Evolutionary conservation across 1,140 invertebrate genomes (phyloP).

Genomic region (Asbolus verrucosus): DNA sequence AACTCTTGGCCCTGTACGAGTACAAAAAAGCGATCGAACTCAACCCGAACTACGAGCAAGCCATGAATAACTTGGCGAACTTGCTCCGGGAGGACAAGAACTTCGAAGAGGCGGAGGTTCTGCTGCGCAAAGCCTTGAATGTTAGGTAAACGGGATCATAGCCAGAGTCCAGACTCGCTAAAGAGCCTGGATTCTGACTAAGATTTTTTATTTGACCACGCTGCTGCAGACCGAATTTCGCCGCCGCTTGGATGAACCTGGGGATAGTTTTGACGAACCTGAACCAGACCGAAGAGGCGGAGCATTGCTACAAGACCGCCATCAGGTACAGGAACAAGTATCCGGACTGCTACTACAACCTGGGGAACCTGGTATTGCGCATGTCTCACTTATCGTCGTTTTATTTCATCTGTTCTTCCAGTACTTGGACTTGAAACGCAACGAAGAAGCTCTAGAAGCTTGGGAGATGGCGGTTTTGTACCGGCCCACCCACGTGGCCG

Average conservation of each 20-base stretch:
- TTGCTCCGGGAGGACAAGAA: constrained; percentile 84
- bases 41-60: constrained; percentile 93
- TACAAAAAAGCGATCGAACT: constrained; percentile 74
- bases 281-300: constrained; percentile 78
- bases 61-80: constrained; percentile 97
- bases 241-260: constrained; percentile 98
- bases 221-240: constrained; percentile 81
- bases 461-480: constrained; percentile 86
- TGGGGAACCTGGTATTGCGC: constrained; percentile 91
- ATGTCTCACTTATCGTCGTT: neutral
- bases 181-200: too few relatives aligned
- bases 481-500: constrained; percentile 81
- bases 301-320: constrained; percentile 84
- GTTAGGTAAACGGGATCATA: too few relatives aligned
- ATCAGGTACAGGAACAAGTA: constrained; percentile 82
- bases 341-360: constrained; percentile 94
- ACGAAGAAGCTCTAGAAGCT: constrained; percentile 71
- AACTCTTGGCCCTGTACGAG: constrained; percentile 76
- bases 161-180: too few relatives aligned
- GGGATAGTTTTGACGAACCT: constrained; percentile 88
- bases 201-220: neutral
- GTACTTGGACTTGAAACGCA: constrained; percentile 71
- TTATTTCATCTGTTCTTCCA: constrained; percentile 63
- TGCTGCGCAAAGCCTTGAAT: constrained; percentile 80
- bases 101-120: constrained; percentile 79